These are phyloP conservation scores for Mimas tiliae DNA, from an alignment of 2,888 invertebrate genomes.

Conservation along the genomic window DNA sequence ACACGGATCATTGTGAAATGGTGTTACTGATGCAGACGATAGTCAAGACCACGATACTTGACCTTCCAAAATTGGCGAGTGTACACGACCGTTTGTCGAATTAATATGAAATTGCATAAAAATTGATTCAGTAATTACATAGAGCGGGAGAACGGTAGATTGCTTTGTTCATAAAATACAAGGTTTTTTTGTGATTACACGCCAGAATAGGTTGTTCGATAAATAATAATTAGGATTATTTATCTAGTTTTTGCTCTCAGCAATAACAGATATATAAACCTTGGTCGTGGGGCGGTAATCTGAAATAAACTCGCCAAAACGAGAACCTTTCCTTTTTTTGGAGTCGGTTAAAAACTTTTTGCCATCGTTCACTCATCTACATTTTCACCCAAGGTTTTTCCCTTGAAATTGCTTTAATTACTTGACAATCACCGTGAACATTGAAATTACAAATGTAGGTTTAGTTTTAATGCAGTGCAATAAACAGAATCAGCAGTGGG, in stretches of 20 bases:
- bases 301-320: no score
- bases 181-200: slow-evolving; percentile 7
- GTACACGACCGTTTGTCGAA: background rate
- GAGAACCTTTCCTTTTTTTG: no score
- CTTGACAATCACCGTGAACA: background rate
- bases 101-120: slow-evolving; percentile 8
- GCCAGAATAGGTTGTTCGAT: background rate
- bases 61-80: slow-evolving; percentile 2
- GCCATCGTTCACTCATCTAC: background rate
- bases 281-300: no score
- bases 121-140: background rate
- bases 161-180: slow-evolving; percentile 3
- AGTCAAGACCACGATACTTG: background rate
- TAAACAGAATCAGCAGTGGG: no score
- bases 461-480: background rate
- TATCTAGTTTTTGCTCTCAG: background rate
- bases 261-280: background rate
- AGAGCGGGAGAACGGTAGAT: background rate
- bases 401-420: no score
- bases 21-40: background rate
- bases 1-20: slow-evolving; percentile 17
- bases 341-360: no score
- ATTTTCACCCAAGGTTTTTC: background rate
- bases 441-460: background rate
- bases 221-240: background rate